phyloP scores from a whole-genome alignment of 2,797 vertebrate species.

The Enteromius paludinosus region DNA sequence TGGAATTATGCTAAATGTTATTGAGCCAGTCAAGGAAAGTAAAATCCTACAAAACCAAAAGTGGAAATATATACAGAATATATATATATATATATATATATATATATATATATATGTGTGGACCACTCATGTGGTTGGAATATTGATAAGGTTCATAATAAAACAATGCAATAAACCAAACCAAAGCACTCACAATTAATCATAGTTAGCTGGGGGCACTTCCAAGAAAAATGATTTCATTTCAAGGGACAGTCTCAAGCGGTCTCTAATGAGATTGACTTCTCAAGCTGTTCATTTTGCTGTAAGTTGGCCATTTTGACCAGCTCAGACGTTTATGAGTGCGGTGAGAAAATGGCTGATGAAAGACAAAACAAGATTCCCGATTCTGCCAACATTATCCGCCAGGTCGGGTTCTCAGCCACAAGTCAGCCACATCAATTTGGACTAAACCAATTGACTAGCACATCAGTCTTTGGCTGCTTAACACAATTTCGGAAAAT shows the following conservation, averaged over 20 bases:
- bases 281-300: conserved; percentile 59
- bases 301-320: conserved; percentile 65
- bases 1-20: conserved; percentile 52
- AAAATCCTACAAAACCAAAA: conserved; percentile 52
- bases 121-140: conserved; percentile 51
- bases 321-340: conserved; percentile 42
- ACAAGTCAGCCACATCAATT: conserved; percentile 44
- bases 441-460: conserved; percentile 32
- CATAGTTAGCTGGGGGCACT: conserved; percentile 70
- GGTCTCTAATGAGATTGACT: conserved; percentile 72
- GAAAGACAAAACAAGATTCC: conserved; percentile 47
- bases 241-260: conserved; percentile 69
- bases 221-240: conserved; percentile 75
- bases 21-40: conserved; percentile 47
- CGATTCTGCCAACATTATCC: conserved; percentile 26
- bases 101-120: conserved; percentile 29
- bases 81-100: conserved; percentile 39
- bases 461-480: conserved; percentile 35
- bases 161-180: conserved; percentile 72
- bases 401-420: conserved; percentile 41
- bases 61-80: conserved; percentile 19
- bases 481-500: conserved; percentile 20
- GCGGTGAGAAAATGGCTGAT: conserved; percentile 44
- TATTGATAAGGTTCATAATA: conserved; percentile 67
- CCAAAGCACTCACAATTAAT: conserved; percentile 76